These are phyloP conservation scores for Chanos chanos DNA, from an alignment of 2,797 vertebrate species.

Conservation along the genomic window DNA sequence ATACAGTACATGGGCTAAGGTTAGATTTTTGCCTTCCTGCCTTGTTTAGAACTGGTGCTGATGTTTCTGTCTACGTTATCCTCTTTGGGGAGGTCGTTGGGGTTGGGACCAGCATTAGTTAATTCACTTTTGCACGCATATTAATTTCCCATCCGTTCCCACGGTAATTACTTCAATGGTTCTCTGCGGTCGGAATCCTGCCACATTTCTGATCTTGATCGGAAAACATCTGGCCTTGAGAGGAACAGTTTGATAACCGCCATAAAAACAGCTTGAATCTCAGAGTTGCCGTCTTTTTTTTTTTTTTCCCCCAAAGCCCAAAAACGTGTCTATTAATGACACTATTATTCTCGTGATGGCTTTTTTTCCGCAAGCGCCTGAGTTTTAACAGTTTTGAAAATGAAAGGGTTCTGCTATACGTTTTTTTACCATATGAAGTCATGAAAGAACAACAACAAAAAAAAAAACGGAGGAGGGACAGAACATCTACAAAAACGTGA, in stretches of 20 bases:
- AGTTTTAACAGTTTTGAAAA: no score
- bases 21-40: no score
- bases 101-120: not conserved
- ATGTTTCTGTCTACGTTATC: no score
- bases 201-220: slow-evolving; percentile 3
- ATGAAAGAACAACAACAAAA: no score
- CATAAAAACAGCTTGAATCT: slow-evolving; percentile 14
- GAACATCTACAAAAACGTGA: not conserved
- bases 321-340: not conserved
- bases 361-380: no score
- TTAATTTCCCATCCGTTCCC: slow-evolving; percentile 26
- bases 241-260: slow-evolving; percentile 13
- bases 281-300: not conserved
- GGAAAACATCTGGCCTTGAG: slow-evolving; percentile 17
- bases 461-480: no score
- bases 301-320: no score
- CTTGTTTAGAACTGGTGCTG: no score
- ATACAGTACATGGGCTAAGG: no score
- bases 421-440: no score
- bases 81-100: no score
- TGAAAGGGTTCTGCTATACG: no score
- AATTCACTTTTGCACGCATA: not conserved
- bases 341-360: slow-evolving; percentile 1
- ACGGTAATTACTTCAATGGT: slow-evolving; percentile 21
- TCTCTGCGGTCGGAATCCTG: slow-evolving; percentile 1